phyloP scores from a whole-genome alignment of 1,140 invertebrate species.

The Euwallacea similis region DNA sequence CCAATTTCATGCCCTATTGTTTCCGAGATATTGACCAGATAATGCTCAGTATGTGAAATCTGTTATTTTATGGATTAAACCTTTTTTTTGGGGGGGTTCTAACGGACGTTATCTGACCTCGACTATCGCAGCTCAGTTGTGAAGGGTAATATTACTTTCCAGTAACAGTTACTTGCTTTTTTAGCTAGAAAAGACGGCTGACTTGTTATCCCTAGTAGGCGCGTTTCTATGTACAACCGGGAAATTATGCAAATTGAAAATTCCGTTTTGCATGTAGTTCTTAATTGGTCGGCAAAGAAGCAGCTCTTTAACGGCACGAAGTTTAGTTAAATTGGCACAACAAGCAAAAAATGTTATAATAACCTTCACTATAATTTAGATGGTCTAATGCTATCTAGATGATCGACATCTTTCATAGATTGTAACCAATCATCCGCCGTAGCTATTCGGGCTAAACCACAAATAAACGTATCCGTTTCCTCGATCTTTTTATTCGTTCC shows the following conservation, averaged over 20 bases:
- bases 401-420: constrained; percentile 9
- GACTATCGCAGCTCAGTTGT: too few relatives aligned
- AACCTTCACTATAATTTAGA: constrained; percentile 17
- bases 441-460: constrained; percentile 4
- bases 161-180: too few relatives aligned
- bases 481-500: background rate
- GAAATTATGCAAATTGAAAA: constrained; percentile 6
- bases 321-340: background rate
- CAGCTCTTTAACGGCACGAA: background rate
- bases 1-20: constrained; percentile 6
- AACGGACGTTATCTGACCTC: too few relatives aligned
- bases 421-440: constrained; percentile 16
- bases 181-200: too few relatives aligned
- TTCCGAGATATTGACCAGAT: background rate
- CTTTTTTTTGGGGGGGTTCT: too few relatives aligned
- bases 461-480: constrained; percentile 19
- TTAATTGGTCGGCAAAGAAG: background rate
- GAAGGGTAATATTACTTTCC: too few relatives aligned
- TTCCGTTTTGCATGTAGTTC: constrained; percentile 1
- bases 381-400: constrained; percentile 12
- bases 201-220: too few relatives aligned
- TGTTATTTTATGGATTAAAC: background rate
- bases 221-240: background rate
- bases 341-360: constrained; percentile 2
- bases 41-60: background rate